phyloP scores from a whole-genome alignment of 2,113 vertebrate species.

The Silurus meridionalis region DNA sequence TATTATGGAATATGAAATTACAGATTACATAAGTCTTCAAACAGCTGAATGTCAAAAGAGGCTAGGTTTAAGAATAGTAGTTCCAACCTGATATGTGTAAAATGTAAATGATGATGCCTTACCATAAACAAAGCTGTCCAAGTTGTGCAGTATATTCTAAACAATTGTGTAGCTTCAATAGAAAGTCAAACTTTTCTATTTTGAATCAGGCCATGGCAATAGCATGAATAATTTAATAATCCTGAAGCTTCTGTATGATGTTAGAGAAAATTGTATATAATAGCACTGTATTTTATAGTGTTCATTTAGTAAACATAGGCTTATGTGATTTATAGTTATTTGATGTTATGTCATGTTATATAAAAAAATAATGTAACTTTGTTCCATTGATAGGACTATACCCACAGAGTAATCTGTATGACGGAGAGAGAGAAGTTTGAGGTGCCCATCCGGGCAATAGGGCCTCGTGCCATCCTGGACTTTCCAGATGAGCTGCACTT shows the following conservation, averaged over 20 bases:
- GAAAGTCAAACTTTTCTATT: not conserved
- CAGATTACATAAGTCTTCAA: not conserved
- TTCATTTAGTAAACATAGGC: not conserved
- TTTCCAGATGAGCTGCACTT: conserved; percentile 83
- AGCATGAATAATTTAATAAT: not conserved
- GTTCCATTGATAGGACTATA: conserved; percentile 77
- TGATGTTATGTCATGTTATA: not conserved
- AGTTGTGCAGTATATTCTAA: not conserved
- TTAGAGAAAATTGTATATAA: not conserved
- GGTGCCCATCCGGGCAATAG: conserved; percentile 79
- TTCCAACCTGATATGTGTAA: not conserved
- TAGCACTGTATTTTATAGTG: not conserved
- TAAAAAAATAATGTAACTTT: not conserved
- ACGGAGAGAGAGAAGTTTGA: conserved; percentile 80
- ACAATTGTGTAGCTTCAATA: not conserved
- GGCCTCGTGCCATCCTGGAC: conserved; percentile 78
- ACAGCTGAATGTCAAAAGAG: not conserved
- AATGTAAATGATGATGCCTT: not conserved
- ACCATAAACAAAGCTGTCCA: not conserved
- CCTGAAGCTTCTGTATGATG: not conserved
- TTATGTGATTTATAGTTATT: not conserved
- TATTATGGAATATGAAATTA: not conserved
- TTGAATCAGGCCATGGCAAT: not conserved
- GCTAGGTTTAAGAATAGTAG: no score
- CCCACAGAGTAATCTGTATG: conserved; percentile 75